phyloP scores from a whole-genome alignment of 1,140 invertebrate genomes.

The Ptiloglossa arizonensis region DNA sequence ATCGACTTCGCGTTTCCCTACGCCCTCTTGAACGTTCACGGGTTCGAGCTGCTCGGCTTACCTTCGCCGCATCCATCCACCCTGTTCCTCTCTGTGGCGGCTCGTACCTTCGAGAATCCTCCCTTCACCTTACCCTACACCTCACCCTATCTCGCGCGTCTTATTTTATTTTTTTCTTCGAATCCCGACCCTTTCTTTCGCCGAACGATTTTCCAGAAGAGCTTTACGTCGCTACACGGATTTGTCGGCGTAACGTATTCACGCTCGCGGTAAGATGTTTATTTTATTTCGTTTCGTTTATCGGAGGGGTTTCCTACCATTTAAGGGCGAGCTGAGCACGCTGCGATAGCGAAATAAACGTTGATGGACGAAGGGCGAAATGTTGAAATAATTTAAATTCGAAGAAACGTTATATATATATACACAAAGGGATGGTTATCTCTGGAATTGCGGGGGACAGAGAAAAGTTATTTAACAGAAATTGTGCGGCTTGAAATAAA shows the following conservation, averaged over 20 bases:
- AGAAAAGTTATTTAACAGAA: no score
- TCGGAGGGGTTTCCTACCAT: not conserved
- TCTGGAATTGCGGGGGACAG: no score
- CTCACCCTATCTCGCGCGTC: not conserved
- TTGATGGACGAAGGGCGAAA: no score
- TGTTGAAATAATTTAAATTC: no score
- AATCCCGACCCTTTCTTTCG: not conserved
- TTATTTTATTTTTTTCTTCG: not conserved
- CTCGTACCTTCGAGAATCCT: conserved; percentile 12
- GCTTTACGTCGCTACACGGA: not conserved
- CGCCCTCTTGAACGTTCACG: conserved; percentile 44
- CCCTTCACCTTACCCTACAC: not conserved
- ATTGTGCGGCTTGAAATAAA: no score
- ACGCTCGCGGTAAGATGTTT: no score
- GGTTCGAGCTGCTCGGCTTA: conserved; percentile 54
- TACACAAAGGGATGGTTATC: no score
- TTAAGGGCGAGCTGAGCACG: no score
- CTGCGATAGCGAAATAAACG: no score
- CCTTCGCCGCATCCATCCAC: conserved; percentile 14
- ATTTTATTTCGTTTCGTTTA: not conserved
- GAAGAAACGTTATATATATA: no score
- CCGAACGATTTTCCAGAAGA: conserved; percentile 12
- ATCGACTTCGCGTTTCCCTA: conserved; percentile 13
- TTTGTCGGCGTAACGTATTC: not conserved
- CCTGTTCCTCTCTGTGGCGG: conserved; percentile 4